phyloP scores from a whole-genome alignment of 2,888 invertebrate genomes.

The Tipula confusa region DNA sequence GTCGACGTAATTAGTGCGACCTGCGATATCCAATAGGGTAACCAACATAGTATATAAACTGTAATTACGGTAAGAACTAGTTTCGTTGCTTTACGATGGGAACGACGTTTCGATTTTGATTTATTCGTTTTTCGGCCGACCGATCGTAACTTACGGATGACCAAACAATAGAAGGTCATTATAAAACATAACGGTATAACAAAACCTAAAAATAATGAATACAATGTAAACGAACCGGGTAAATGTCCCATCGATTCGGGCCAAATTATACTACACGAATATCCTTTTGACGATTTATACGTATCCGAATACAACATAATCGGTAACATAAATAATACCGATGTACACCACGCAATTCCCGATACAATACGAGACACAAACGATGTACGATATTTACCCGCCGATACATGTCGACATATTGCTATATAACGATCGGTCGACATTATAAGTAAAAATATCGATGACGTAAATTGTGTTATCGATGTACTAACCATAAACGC shows the following conservation, averaged over 20 bases:
- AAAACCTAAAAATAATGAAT: slow-evolving; percentile 76
- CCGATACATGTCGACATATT: slow-evolving; percentile 81
- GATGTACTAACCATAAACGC: slow-evolving; percentile 80
- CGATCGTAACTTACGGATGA: slow-evolving; percentile 72
- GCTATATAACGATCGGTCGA: slow-evolving; percentile 79
- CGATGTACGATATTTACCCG: slow-evolving; percentile 73
- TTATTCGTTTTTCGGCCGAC: slow-evolving; percentile 75
- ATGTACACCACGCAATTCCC: slow-evolving; percentile 71
- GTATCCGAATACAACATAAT: slow-evolving; percentile 74
- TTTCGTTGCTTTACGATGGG: slow-evolving; percentile 77
- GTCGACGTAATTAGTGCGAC: slow-evolving; percentile 67
- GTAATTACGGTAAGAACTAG: slow-evolving; percentile 79
- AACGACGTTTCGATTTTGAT: slow-evolving; percentile 76
- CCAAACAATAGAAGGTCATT: slow-evolving; percentile 75
- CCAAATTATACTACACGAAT: slow-evolving; percentile 71
- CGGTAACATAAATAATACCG: slow-evolving; percentile 76
- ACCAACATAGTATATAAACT: slow-evolving; percentile 81
- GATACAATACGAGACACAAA: slow-evolving; percentile 74
- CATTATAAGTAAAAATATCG: slow-evolving; percentile 81
- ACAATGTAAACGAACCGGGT: slow-evolving; percentile 69
- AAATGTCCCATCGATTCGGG: slow-evolving; percentile 50
- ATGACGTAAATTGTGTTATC: slow-evolving; percentile 82
- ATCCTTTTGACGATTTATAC: slow-evolving; percentile 52
- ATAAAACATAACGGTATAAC: slow-evolving; percentile 74
- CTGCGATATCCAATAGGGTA: slow-evolving; percentile 74